Conservation (phyloP, 2,113 vertebrate species). For the Microcebus tavaratra region DNA sequence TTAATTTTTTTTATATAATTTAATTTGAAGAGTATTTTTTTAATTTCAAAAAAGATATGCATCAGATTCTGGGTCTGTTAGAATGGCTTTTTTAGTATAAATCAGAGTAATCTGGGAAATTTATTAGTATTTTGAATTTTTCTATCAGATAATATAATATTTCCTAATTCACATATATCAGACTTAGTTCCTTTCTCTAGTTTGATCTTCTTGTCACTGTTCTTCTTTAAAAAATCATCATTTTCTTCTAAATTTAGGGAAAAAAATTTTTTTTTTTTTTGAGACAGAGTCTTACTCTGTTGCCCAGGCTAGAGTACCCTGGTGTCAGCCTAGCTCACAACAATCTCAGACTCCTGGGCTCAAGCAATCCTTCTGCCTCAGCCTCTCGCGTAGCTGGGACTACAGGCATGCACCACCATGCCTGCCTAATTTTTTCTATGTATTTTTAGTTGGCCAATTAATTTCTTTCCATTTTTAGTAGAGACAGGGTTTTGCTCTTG, state of each 20-base stretch:
- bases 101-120: neutral
- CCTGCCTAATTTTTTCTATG: too few species aligned
- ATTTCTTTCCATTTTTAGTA: too few species aligned
- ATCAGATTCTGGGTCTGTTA: neutral
- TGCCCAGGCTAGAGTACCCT: too few species aligned
- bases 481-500: too few species aligned
- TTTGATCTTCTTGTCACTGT: neutral
- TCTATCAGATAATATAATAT: neutral
- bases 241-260: neutral
- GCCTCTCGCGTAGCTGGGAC: too few species aligned
- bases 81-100: neutral
- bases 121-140: neutral
- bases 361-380: too few species aligned
- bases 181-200: neutral
- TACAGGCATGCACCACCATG: too few species aligned
- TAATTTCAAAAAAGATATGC: neutral
- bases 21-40: neutral
- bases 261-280: too few species aligned
- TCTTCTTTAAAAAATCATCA: neutral
- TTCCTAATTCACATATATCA: neutral
- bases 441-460: too few species aligned
- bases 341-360: too few species aligned
- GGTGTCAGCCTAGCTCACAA: too few species aligned
- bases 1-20: neutral
- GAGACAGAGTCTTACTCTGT: too few species aligned